Base-by-base conservation (phyloP, 2,888 invertebrate species). In the Flexamia atlantica region DNA sequence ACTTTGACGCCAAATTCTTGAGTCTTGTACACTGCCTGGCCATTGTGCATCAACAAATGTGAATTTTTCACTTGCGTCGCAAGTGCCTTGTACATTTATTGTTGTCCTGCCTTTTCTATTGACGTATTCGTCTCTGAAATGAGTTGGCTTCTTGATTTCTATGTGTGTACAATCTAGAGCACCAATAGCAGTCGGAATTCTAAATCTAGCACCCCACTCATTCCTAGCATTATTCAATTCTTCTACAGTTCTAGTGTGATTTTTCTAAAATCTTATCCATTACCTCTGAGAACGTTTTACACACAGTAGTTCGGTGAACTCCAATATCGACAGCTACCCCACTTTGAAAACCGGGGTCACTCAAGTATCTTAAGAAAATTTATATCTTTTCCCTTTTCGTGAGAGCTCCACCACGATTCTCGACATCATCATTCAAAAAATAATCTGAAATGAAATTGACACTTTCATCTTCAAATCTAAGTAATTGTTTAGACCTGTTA, bases 331-430 rank as follows among this genome's bases (percentile, higher is more conserved):
- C 30, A 30, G 82, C 82, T 30, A 83, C 76, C 30, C 79, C 60
- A 60, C 83, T 83, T 76, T 76, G 76, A n/a, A 60, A 83, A 7
- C 74, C 72, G 40, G 74, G 83, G 20, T 83, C 74, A 74, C 74
- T 83, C 1, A 83, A n/a, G 25, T 74, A 74, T 83, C 50, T 57
- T 0, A 74, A 23, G 53, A 83, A 57, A 83, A 76, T 83, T 83
- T 76, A 50, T 17, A 76, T 83, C 50, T 74, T 76, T 57, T 83
- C 30, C 76, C 32, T 14, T 74, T 28, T 32, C 17, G 74, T 57
- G n/a, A 83, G 32, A 53, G 28, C 74, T 74, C 74, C 74, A 83
- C 74, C 83, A n/a, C 46, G n/a, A 32, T 25, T 23, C 46, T 46
- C 83, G 25, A n/a, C 30, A 32, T 53, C 53, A 53, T 83, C 83